A percentile compares a stretch with the other conserved stretches of the same genome.
Conservation (phyloP, 2,113 vertebrate genomes). For the Neopipo cinnamomea region DNA sequence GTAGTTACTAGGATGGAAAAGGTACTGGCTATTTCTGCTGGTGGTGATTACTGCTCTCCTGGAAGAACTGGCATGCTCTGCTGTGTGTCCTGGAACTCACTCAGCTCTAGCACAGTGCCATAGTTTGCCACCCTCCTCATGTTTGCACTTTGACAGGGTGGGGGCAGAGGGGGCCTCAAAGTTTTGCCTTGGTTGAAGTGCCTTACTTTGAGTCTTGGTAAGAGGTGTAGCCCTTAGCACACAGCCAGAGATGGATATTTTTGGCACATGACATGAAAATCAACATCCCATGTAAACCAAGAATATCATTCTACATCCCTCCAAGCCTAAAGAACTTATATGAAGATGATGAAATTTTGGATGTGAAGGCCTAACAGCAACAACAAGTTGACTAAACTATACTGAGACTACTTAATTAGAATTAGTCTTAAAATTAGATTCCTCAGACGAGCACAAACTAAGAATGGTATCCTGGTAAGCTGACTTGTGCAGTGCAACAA, state of each 20-base stretch:
- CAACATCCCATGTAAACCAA: background rate
- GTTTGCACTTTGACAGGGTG: background rate
- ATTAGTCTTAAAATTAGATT: conserved; percentile 56
- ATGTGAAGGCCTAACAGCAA: background rate
- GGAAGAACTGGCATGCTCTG: background rate
- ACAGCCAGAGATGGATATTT: background rate
- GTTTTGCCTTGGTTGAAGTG: background rate
- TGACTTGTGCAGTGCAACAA: conserved; percentile 31
- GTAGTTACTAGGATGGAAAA: background rate
- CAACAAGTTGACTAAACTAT: background rate
- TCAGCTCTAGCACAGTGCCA: background rate
- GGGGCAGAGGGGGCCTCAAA: background rate
- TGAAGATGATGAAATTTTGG: background rate
- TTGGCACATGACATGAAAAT: background rate
- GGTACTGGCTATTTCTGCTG: background rate
- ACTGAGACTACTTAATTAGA: background rate
- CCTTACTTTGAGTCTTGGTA: background rate
- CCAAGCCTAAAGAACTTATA: background rate
- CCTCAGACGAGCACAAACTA: background rate
- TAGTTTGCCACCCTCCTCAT: background rate
- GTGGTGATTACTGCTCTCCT: background rate
- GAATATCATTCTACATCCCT: background rate
- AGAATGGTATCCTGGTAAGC: conserved; percentile 53
- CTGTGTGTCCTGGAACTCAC: background rate
- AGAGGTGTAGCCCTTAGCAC: background rate